phyloP scores from a whole-genome alignment of 2,113 vertebrate genomes.

The Tiliqua scincoides region DNA sequence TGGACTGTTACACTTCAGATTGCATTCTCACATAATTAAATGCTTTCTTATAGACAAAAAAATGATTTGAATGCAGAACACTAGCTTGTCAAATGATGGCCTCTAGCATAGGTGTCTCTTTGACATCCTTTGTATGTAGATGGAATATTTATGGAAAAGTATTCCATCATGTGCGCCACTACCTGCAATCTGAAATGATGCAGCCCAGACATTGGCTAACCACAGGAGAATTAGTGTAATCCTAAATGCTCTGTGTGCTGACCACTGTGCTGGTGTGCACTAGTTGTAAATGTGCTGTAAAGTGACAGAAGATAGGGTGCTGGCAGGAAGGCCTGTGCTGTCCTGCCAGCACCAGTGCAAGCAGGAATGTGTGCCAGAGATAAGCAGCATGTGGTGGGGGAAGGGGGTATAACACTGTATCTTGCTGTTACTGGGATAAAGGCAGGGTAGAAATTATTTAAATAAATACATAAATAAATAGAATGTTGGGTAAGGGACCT shows the following conservation, averaged over 20 bases:
- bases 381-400: too few species aligned
- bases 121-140: not conserved
- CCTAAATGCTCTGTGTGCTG: too few species aligned
- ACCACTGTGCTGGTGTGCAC: too few species aligned
- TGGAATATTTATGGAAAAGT: not conserved
- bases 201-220: not conserved
- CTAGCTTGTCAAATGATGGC: not conserved
- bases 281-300: too few species aligned
- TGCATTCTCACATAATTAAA: not conserved
- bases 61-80: not conserved
- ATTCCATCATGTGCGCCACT: not conserved
- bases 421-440: too few species aligned
- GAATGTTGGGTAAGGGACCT: not conserved
- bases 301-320: too few species aligned
- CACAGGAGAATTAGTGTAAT: too few species aligned
- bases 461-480: not conserved
- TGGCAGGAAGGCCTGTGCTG: too few species aligned
- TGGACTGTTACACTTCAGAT: too few species aligned
- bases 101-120: not conserved
- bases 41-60: not conserved
- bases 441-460: not conserved
- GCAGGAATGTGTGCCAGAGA: too few species aligned
- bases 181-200: not conserved
- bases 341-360: too few species aligned
- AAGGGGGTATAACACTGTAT: too few species aligned